These are phyloP conservation scores for Drosophila leontia DNA, from an alignment of 1,140 invertebrate genomes.

Conservation along the genomic window DNA sequence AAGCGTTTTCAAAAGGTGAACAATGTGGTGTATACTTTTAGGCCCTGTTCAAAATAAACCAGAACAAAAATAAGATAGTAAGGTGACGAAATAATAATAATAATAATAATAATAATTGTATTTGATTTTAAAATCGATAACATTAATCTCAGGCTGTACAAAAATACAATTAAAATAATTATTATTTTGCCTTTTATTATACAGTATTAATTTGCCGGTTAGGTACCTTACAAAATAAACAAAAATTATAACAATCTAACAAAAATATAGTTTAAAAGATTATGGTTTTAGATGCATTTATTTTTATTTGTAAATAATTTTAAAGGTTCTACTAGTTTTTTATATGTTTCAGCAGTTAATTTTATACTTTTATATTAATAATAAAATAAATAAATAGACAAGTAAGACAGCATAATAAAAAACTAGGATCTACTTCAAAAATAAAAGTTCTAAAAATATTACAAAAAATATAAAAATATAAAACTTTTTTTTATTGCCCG, in stretches of 20 bases:
- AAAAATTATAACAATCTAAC: background rate
- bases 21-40: conserved; percentile 28
- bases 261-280: background rate
- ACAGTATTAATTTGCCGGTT: background rate
- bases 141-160: too few relatives aligned
- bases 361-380: too few relatives aligned
- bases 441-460: background rate
- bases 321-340: background rate
- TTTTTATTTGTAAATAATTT: too few relatives aligned
- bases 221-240: background rate
- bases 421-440: too few relatives aligned
- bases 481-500: too few relatives aligned
- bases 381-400: too few relatives aligned
- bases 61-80: background rate
- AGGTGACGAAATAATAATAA: background rate
- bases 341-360: background rate
- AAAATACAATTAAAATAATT: background rate
- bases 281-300: too few relatives aligned
- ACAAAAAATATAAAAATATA: too few relatives aligned
- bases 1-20: background rate
- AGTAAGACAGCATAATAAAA: background rate
- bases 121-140: conserved; percentile 15
- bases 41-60: conserved; percentile 1
- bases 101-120: too few relatives aligned
- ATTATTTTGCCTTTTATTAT: background rate